These are phyloP conservation scores for Festucalex cinctus DNA, from an alignment of 2,113 vertebrate genomes.

Conservation along the genomic window DNA sequence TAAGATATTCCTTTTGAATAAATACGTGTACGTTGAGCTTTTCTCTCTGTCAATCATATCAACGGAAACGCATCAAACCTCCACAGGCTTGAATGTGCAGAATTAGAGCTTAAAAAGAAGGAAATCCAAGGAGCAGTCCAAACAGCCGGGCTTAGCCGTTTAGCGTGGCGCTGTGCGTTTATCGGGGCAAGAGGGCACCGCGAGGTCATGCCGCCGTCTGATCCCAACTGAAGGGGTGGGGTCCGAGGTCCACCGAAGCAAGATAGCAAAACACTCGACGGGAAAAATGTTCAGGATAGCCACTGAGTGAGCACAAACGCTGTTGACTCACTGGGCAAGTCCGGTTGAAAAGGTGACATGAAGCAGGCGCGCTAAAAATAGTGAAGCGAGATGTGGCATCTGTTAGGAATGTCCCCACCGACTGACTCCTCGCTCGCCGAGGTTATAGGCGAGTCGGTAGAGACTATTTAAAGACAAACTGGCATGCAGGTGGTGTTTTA, in stretches of 20 bases:
- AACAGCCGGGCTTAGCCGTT: background rate
- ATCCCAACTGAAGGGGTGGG: background rate
- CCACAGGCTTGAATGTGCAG: background rate
- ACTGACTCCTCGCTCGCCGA: background rate
- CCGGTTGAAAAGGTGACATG: background rate
- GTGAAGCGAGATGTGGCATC: background rate
- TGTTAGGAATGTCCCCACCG: background rate
- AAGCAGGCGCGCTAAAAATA: slow-evolving; percentile 1
- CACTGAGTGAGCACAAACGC: background rate
- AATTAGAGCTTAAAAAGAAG: background rate
- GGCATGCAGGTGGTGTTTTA: no score
- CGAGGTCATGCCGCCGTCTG: background rate
- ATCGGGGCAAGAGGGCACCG: background rate
- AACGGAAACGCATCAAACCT: background rate
- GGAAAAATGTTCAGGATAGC: background rate
- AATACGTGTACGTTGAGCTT: background rate
- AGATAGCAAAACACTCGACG: background rate
- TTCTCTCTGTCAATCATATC: background rate
- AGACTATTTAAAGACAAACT: no score
- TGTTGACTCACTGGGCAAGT: background rate
- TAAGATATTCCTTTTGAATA: background rate
- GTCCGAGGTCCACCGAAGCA: background rate
- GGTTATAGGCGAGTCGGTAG: background rate
- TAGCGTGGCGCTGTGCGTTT: background rate
- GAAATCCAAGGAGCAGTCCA: background rate